These are phyloP conservation scores for Sturnus vulgaris DNA, from an alignment of 2,113 vertebrate species.

Conservation along the genomic window DNA sequence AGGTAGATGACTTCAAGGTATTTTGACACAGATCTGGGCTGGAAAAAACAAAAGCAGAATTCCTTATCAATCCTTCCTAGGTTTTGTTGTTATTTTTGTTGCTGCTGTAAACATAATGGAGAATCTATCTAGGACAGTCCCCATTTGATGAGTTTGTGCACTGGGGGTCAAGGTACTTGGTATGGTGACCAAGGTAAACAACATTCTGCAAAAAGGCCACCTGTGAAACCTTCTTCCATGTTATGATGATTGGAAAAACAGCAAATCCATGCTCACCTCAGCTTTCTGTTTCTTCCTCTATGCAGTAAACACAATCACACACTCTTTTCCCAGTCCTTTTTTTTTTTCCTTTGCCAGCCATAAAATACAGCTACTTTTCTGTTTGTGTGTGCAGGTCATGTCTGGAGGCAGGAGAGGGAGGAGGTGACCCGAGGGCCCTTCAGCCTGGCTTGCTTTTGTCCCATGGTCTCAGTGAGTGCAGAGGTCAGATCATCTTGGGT, in stretches of 20 bases:
- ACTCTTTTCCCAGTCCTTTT: background rate
- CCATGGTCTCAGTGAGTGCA: background rate
- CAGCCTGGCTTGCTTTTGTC: background rate
- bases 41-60: background rate
- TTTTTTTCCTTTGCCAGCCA: background rate
- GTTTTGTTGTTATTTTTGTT: background rate
- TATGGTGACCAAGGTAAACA: background rate
- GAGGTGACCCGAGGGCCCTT: background rate
- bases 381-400: background rate
- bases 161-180: background rate
- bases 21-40: background rate
- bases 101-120: background rate
- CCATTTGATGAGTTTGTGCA: background rate
- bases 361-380: background rate
- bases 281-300: background rate
- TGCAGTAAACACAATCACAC: background rate
- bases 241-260: background rate
- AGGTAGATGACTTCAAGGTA: constrained; percentile 31
- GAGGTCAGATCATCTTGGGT: background rate
- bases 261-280: background rate
- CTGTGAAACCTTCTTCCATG: background rate
- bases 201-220: background rate
- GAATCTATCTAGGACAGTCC: background rate
- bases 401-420: background rate
- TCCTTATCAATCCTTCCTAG: background rate